phyloP scores from a whole-genome alignment of 2,888 invertebrate species.

The Nemotelus pantherinus region DNA sequence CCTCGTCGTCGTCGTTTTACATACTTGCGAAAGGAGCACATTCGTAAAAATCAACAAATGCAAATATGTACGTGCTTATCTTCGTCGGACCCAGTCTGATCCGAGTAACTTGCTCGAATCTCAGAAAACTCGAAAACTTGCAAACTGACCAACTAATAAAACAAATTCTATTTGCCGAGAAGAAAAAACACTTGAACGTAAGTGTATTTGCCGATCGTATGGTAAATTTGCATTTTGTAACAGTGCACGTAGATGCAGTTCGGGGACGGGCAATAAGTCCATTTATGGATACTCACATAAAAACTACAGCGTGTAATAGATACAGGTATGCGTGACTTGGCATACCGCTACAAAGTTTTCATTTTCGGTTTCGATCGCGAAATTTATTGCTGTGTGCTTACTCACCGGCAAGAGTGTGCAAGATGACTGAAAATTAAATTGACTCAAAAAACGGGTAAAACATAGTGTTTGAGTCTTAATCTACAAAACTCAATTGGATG shows the following conservation, averaged over 20 bases:
- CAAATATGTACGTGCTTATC: constrained; percentile 24
- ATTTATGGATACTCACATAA: background rate
- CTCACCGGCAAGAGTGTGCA: too few relatives aligned
- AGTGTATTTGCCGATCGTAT: constrained; percentile 34
- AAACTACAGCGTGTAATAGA: background rate
- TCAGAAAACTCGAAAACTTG: constrained; percentile 1
- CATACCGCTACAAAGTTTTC: too few relatives aligned
- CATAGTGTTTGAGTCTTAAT: too few relatives aligned
- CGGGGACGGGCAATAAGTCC: background rate
- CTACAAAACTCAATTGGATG: too few relatives aligned
- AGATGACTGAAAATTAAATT: too few relatives aligned
- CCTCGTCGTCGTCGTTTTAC: too few relatives aligned
- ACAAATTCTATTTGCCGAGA: constrained; percentile 22
- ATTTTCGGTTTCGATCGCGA: too few relatives aligned
- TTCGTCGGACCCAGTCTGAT: background rate
- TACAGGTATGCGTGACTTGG: background rate
- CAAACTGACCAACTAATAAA: constrained; percentile 35
- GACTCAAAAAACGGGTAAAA: too few relatives aligned
- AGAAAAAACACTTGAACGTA: constrained; percentile 15
- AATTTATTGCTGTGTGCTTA: too few relatives aligned
- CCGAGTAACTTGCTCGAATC: background rate
- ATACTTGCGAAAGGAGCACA: background rate
- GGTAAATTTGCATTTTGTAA: constrained; percentile 22
- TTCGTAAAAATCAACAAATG: constrained; percentile 21
- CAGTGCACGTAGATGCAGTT: background rate